phyloP scores from a whole-genome alignment of 2,888 invertebrate species.

The Atrina japonica region DNA sequence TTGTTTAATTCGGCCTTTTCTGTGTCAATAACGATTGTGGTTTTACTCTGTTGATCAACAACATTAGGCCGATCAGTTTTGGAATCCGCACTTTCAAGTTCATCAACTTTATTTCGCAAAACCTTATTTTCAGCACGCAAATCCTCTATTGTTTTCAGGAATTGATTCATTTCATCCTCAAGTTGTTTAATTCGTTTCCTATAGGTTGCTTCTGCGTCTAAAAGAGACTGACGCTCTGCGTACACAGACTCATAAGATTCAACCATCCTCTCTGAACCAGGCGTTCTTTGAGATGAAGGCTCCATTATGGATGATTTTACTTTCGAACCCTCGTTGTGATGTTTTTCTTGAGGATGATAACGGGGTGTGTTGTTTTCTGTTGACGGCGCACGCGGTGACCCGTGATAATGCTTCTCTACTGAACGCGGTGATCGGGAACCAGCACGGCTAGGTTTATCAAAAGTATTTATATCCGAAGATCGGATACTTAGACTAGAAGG shows the following conservation, averaged over 20 bases:
- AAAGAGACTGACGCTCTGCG: slow-evolving; percentile 63
- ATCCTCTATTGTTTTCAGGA: slow-evolving; percentile 63
- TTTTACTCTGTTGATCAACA: slow-evolving; percentile 31
- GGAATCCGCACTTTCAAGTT: slow-evolving; percentile 34
- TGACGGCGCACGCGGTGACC: background rate
- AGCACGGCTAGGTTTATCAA: too few species aligned
- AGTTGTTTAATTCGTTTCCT: slow-evolving; percentile 67
- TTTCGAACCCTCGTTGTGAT: background rate
- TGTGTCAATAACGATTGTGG: slow-evolving; percentile 39
- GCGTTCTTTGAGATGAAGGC: slow-evolving; percentile 2
- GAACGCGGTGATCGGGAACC: slow-evolving; percentile 4
- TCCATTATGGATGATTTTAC: slow-evolving; percentile 23
- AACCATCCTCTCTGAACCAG: slow-evolving; percentile 33
- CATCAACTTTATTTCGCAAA: slow-evolving; percentile 57
- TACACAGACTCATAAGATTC: slow-evolving; percentile 64
- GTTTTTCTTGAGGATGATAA: slow-evolving; percentile 7
- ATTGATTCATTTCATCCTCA: slow-evolving; percentile 69
- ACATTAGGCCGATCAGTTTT: background rate
- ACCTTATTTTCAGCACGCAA: slow-evolving; percentile 63
- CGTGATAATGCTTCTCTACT: slow-evolving; percentile 12
- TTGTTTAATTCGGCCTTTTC: slow-evolving; percentile 50
- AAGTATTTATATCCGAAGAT: too few species aligned
- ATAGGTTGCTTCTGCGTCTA: slow-evolving; percentile 64
- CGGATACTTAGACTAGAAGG: too few species aligned
- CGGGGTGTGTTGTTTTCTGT: background rate